Percentiles rank a stretch among this genome's conserved stretches.
Evolutionary conservation across 2,113 vertebrate species (phyloP).

Genomic region (Poeciliopsis retropinna): DNA sequence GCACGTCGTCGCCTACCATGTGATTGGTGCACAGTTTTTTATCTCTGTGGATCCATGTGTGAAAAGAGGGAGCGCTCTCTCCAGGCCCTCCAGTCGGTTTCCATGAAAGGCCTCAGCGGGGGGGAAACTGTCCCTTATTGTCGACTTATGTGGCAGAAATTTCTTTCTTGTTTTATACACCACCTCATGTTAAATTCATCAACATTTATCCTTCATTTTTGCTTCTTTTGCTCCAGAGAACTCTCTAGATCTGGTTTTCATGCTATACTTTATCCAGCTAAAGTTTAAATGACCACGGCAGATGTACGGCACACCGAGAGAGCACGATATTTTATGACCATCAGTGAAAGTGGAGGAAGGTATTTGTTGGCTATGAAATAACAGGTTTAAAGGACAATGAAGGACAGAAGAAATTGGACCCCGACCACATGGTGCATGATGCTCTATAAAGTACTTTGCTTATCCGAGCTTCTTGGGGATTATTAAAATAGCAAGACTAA

Average conservation of each 20-base stretch:
- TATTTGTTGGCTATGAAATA: conserved; percentile 49
- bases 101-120: conserved; percentile 64
- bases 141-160: conserved; percentile 74
- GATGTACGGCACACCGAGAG: conserved; percentile 61
- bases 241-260: conserved; percentile 62
- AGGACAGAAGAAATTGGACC: not conserved
- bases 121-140: conserved; percentile 68
- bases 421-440: not conserved
- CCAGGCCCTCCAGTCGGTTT: conserved; percentile 40
- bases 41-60: conserved; percentile 30
- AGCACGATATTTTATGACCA: conserved; percentile 25
- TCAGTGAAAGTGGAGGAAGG: conserved; percentile 13
- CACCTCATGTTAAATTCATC: conserved; percentile 79
- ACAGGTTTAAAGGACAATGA: conserved; percentile 34
- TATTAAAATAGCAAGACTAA: too few species aligned
- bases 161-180: conserved; percentile 62
- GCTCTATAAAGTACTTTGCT: not conserved
- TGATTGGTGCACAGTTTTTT: conserved; percentile 48
- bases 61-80: conserved; percentile 34
- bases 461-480: too few species aligned
- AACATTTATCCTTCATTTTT: conserved; percentile 63
- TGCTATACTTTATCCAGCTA: conserved; percentile 67
- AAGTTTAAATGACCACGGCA: conserved; percentile 64
- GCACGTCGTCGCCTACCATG: conserved; percentile 17
- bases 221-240: conserved; percentile 48